Base-by-base conservation (phyloP, 2,113 vertebrate species). In the Ciconia boyciana region DNA sequence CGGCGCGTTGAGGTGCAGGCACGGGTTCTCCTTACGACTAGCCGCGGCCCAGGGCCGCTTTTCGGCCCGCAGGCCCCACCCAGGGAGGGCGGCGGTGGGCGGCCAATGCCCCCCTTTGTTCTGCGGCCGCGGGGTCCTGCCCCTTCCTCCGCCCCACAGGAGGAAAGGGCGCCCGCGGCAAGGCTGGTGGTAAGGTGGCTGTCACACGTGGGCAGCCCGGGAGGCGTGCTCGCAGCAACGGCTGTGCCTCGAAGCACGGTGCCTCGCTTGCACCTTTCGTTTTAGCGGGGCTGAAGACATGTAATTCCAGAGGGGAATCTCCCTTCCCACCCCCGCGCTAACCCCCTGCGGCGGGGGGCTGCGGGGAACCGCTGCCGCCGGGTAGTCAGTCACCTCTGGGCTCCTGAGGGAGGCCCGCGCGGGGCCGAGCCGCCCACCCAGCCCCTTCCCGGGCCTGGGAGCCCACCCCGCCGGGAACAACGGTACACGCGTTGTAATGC, bases 31-130 rank as follows among this genome's bases (percentile, higher is more conserved):
- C 94, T 98, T 98, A 98, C 98, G 97, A 98, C 98, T 98, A 98
- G 98, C 98, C 98, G 98, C 97, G 96, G 95, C 98, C 98, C 93
- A 92, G 98, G 98, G 98, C 97, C 98, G 98, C 94, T 96, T 94
- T 92, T 98, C 98, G 98, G 98, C 98, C 98, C 98, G 97, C 96
- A 98, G 97, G 98, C 98, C 98, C 98, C 98, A 98, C 98, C 98
- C 98, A 95, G 97, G 98, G 91, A 96, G 94, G 96, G 97, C 97
- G 96, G 96, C 94, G 97, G 96, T 94, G 97, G 98, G 98, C 98
- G 97, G 97, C 97, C 98, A 97, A 96, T 98, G 98, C 98, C 97
- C 92, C 97, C 97, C 98, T 99, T 99, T 99, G 98, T 99, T 98
- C 98, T 96, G 98, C 96, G 97, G 96, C 96, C 97, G 97, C 96